Evolutionary conservation across 2,797 vertebrate species (phyloP), one percentile per base, ranked within the genome.

Genomic region (Zenarchopterus dispar): DNA sequence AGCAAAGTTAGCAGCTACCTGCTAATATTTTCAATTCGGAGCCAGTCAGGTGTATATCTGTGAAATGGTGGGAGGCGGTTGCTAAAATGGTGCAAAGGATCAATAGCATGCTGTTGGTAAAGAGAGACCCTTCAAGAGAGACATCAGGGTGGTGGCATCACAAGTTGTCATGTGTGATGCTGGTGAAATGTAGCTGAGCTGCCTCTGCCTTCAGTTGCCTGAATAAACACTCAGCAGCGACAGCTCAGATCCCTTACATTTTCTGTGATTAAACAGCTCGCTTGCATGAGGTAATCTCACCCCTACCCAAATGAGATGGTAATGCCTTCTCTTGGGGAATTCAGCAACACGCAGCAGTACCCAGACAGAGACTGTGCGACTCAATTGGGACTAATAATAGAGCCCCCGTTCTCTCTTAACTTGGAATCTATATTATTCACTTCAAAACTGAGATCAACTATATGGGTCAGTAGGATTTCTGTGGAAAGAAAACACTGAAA

Each of bases 381-480:
- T 88, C 86, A 87, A 78, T 80, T 71, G 55, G 51, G 75, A 84
- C 91, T 90, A 91, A 89, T 91, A 92, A 91, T 86, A 90, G 85
- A 78, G 54, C 57, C 75, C 76, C 52, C 59, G 6, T 80, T 80
- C 75, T 79, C 72, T 39, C 77, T 85, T 81, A 84, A 83, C 75
- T 50, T 13, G 18, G 63, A 80, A 87, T 89, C 78, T 77, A 89
- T 85, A 84, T 79, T 77, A 73, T 85, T 59, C 56, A 67, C 85
- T 87, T 91, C 76, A 89, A 87, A 82, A 88, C 74, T 77, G 67
- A 85, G 85, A 91, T 91, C 84, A 89, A 90, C 90, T 90, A 94
- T 93, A 85, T 94, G 89, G 92, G 92, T 93, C 91, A 93, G 84
- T 89, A 86, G 84, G 86, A 91, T 91, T 91, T 91, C 86, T 89